phyloP scores from a whole-genome alignment of 1,140 invertebrate genomes.

The Doryteuthis pealeii region DNA sequence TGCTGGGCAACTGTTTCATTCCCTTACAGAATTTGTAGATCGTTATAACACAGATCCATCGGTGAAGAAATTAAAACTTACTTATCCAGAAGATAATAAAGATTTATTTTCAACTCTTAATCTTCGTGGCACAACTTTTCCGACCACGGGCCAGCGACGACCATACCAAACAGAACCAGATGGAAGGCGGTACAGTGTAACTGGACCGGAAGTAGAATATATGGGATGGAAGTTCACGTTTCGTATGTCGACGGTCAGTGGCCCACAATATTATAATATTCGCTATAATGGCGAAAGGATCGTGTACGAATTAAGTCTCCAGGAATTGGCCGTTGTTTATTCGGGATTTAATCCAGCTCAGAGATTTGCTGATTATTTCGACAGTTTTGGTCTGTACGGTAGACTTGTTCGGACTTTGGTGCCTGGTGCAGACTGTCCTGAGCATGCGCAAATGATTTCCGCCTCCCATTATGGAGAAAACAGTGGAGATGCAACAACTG shows the following conservation, averaged over 20 bases:
- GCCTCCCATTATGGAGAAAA: slow-evolving; percentile 27
- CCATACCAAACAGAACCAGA: slow-evolving; percentile 41
- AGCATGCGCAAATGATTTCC: slow-evolving; percentile 34
- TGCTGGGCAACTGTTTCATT: slow-evolving; percentile 32
- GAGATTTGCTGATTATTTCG: slow-evolving; percentile 32
- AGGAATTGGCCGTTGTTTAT: slow-evolving; percentile 46
- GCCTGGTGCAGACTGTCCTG: slow-evolving; percentile 45
- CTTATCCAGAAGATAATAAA: slow-evolving; percentile 23
- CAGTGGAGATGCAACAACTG: slow-evolving; percentile 18
- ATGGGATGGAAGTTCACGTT: slow-evolving; percentile 49
- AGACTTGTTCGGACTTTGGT: slow-evolving; percentile 1
- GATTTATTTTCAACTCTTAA: slow-evolving; percentile 30
- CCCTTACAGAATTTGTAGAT: slow-evolving; percentile 28
- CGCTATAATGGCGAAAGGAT: slow-evolving; percentile 38
- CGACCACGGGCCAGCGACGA: slow-evolving; percentile 21
- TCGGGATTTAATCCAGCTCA: slow-evolving; percentile 34
- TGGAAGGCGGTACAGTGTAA: slow-evolving; percentile 44
- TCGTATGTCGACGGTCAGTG: slow-evolving; percentile 37
- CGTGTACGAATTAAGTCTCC: slow-evolving; percentile 41
- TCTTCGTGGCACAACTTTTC: slow-evolving; percentile 25
- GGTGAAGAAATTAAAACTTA: slow-evolving; percentile 32
- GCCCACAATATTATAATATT: slow-evolving; percentile 42
- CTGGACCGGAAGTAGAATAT: slow-evolving; percentile 38
- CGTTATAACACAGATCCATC: slow-evolving; percentile 25
- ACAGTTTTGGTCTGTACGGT: slow-evolving; percentile 33